These are phyloP conservation scores for Ophonus ardosiacus DNA, from an alignment of 2,888 invertebrate genomes.

Conservation along the genomic window DNA sequence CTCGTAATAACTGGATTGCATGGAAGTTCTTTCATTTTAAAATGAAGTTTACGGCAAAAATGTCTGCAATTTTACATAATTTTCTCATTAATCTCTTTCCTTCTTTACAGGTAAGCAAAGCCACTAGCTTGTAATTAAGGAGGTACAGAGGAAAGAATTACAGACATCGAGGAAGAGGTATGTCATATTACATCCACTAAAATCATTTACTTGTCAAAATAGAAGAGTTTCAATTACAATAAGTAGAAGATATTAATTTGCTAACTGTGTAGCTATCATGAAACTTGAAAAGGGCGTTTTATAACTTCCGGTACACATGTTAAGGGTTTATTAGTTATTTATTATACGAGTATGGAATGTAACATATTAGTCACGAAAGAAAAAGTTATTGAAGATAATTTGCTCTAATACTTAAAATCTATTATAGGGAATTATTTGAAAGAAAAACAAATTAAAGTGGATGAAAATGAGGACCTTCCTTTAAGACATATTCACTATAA, in stretches of 20 bases:
- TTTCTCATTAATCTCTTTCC: constrained; percentile 34
- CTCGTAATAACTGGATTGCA: constrained; percentile 16
- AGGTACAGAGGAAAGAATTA: constrained; percentile 17
- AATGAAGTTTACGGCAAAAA: constrained; percentile 26
- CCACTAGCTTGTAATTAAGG: constrained; percentile 20
- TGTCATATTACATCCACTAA: constrained; percentile 29
- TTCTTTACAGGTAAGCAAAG: constrained; percentile 34
- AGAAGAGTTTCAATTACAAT: not conserved
- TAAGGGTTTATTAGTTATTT: no score
- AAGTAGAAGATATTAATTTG: not conserved
- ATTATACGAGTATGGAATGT: no score
- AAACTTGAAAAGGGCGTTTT: no score
- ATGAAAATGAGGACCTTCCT: no score
- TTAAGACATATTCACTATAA: no score
- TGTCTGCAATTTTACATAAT: constrained; percentile 29
- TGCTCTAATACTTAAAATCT: no score
- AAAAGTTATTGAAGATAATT: no score
- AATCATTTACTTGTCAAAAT: constrained; percentile 25
- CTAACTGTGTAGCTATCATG: no score
- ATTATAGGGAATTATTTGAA: no score
- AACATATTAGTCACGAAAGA: no score
- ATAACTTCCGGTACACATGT: no score
- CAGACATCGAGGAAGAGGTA: constrained; percentile 16
- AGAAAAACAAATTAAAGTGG: no score
- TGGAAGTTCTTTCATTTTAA: constrained; percentile 2